Base-by-base conservation (phyloP, 2,113 vertebrate genomes). In the Gallinago paraguaiae region DNA sequence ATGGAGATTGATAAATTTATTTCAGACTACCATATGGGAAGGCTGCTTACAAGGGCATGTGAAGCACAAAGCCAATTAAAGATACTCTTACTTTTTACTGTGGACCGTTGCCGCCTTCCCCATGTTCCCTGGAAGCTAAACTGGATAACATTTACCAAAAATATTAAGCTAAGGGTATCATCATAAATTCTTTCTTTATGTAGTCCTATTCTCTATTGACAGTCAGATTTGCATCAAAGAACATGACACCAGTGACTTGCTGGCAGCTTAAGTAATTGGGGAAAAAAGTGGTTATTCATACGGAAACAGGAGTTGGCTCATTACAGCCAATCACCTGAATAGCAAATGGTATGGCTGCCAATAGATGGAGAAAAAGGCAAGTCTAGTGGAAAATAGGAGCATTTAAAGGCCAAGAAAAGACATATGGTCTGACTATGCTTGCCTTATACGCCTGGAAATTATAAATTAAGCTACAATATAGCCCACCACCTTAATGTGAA, bases 351-450 rank as follows among this genome's bases (percentile, higher is more conserved):
- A 89, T 95, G 93, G 89, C 94, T 97, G 96, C 96, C 95, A 94
- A 91, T 96, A 97, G 96, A 96, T 95, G 92, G 84, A 97, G 96
- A 96, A 97, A 97, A 97, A 97, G 96, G 96, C 96, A 97, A 97
- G 96, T 97, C 96, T 97, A 96, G 93, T 96, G 96, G 96, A 97
- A 97, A 97, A 97, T 94, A 95, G 96, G 96, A 96, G 91, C 92
- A 95, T 97, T 97, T 97, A 97, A 97, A 96, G 96, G 96, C 96
- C 96, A 97, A 94, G 93, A 95, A 94, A 97, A 97, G 96, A 96
- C 96, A 96, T 94, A 97, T 97, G 96, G 95, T 96, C 96, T 94
- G 95, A 94, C 95, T 96, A 96, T 96, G 96, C 96, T 97, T 96
- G 95, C 88, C 92, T 96, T 97, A 94, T 96, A 95, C 1, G 95